phyloP scores from a whole-genome alignment of 2,888 invertebrate genomes.

The Cheilosia vulpina region DNA sequence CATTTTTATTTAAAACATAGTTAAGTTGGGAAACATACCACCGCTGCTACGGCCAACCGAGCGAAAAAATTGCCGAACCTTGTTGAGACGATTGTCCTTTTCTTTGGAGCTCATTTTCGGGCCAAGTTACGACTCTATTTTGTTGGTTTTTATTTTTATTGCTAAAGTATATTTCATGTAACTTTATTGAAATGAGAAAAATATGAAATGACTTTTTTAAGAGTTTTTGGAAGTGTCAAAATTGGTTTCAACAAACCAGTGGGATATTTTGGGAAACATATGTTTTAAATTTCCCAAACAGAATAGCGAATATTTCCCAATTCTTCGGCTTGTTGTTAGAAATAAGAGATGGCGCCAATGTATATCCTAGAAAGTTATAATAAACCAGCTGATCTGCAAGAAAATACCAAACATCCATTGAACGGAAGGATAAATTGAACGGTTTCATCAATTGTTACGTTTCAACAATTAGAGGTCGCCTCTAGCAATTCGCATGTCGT shows the following conservation, averaged over 20 bases:
- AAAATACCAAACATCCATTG: no score
- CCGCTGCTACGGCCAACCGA: slow-evolving; percentile 84
- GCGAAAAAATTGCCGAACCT: slow-evolving; percentile 90
- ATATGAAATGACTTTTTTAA: slow-evolving; percentile 16
- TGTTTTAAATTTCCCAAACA: slow-evolving; percentile 46
- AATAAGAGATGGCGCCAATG: not conserved
- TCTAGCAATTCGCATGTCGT: no score
- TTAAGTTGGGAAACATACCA: slow-evolving; percentile 53
- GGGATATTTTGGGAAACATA: slow-evolving; percentile 34
- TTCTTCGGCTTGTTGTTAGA: not conserved
- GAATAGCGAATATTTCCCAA: not conserved
- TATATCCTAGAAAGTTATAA: not conserved
- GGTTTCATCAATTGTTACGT: no score
- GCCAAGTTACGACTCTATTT: not conserved
- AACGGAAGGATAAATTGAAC: no score
- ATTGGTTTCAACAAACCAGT: not conserved
- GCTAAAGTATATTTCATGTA: not conserved
- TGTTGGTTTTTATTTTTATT: not conserved
- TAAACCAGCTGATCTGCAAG: no score
- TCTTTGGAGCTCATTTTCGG: slow-evolving; percentile 81
- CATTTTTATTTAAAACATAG: not conserved
- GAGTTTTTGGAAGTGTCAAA: slow-evolving; percentile 28
- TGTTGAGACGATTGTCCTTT: slow-evolving; percentile 85
- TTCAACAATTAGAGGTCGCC: no score
- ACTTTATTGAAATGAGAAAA: slow-evolving; percentile 18